Evolutionary conservation across 2,888 invertebrate genomes (phyloP).

Genomic region (Melieria crassipennis): DNA sequence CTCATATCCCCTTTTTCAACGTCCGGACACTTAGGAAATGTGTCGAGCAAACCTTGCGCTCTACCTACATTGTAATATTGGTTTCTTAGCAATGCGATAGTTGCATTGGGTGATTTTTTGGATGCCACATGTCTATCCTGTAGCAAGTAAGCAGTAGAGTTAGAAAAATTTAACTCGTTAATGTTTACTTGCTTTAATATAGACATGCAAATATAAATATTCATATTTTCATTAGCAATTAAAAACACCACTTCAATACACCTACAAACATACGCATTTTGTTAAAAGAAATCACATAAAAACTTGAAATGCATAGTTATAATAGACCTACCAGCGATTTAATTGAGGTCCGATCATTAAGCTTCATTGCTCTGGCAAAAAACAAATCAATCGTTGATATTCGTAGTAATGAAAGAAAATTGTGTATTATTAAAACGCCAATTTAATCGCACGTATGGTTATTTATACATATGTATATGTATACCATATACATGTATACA

Average conservation of each 20-base stretch:
- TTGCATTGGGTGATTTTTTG: too few species aligned
- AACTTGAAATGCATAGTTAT: constrained; percentile 43
- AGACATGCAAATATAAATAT: too few species aligned
- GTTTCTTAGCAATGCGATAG: too few species aligned
- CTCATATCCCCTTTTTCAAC: too few species aligned
- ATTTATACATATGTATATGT: neutral
- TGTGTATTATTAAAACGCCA: neutral
- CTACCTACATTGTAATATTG: too few species aligned
- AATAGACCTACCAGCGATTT: constrained; percentile 42
- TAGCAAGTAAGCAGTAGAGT: too few species aligned
- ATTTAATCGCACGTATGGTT: neutral
- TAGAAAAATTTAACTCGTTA: too few species aligned
- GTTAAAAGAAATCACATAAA: constrained; percentile 23
- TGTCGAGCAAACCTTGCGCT: too few species aligned
- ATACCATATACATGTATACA: constrained; percentile 15
- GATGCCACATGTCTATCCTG: too few species aligned
- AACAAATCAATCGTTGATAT: constrained; percentile 3
- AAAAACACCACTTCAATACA: neutral
- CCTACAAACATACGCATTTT: constrained; percentile 14
- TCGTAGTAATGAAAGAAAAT: constrained; percentile 2
- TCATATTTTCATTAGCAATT: too few species aligned
- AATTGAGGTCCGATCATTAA: constrained; percentile 40
- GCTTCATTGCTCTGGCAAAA: constrained; percentile 21
- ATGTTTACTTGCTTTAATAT: too few species aligned
- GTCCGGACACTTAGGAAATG: too few species aligned